phyloP scores from a whole-genome alignment of 2,113 vertebrate genomes.

The Xenopus borealis region DNA sequence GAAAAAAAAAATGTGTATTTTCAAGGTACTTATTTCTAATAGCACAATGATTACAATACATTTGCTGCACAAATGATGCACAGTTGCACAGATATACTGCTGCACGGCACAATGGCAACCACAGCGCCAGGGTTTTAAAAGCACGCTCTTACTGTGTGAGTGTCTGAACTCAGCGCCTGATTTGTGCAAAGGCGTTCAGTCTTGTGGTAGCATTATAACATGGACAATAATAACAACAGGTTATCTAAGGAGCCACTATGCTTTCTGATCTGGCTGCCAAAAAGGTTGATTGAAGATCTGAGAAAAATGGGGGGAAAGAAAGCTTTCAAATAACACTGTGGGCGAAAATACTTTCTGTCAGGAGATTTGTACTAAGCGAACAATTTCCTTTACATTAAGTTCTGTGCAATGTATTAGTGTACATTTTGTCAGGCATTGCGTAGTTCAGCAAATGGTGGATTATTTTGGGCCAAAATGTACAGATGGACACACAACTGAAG shows the following conservation, averaged over 20 bases:
- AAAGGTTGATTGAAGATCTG: constrained; percentile 17
- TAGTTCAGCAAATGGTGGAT: neutral
- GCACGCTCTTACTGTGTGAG: constrained; percentile 9
- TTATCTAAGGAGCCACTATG: constrained; percentile 8
- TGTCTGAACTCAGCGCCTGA: constrained; percentile 1
- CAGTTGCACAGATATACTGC: constrained; percentile 2
- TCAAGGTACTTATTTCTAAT: constrained; percentile 5
- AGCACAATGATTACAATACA: constrained; percentile 10
- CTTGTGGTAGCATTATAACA: constrained; percentile 11
- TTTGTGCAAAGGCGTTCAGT: constrained; percentile 8
- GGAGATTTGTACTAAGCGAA: neutral
- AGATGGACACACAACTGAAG: neutral
- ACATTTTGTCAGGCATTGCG: neutral
- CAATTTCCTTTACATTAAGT: constrained; percentile 4
- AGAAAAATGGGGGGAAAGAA: neutral
- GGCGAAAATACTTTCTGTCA: neutral
- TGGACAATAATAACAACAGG: constrained; percentile 16
- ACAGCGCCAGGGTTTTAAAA: constrained; percentile 7
- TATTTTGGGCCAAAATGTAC: neutral
- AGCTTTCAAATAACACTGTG: constrained; percentile 3
- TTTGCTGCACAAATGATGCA: constrained; percentile 13
- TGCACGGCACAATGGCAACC: constrained; percentile 7
- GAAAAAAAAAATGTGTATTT: neutral
- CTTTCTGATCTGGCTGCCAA: constrained; percentile 7
- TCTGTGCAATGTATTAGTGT: neutral